A percentile compares a stretch with the other conserved stretches of the same genome.
Conservation (phyloP, 2,113 vertebrate species). For the Leptosomus discolor region DNA sequence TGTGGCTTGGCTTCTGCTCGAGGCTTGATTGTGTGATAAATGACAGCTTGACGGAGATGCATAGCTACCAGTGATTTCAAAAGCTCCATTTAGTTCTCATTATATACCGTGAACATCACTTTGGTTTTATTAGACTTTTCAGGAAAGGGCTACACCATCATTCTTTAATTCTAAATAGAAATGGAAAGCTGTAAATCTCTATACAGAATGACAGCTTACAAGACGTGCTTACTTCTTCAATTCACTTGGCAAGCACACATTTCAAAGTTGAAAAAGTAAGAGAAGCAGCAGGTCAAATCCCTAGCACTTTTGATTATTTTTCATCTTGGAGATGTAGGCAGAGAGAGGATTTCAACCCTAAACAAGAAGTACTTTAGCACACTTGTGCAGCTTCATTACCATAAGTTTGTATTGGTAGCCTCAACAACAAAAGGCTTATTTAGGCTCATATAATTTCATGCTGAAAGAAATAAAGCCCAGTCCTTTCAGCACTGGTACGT, state of each 20-base stretch:
- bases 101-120: constrained; percentile 34
- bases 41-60: constrained; percentile 41
- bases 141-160: constrained; percentile 29
- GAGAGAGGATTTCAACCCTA: neutral
- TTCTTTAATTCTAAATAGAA: constrained; percentile 62
- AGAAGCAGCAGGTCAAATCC: constrained; percentile 28
- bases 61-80: constrained; percentile 34
- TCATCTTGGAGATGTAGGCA: neutral
- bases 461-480: neutral
- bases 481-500: neutral
- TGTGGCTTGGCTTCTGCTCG: neutral
- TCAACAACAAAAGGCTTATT: neutral
- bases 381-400: neutral
- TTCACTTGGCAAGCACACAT: constrained; percentile 7
- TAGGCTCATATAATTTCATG: neutral
- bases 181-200: constrained; percentile 59
- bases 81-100: constrained; percentile 59
- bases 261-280: constrained; percentile 35
- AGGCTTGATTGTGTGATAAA: constrained; percentile 39
- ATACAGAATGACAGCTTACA: constrained; percentile 52
- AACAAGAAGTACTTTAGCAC: neutral
- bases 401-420: neutral
- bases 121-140: constrained; percentile 56
- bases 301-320: constrained; percentile 3
- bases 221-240: constrained; percentile 31